phyloP scores from a whole-genome alignment of 2,113 vertebrate species.

The Chelonoidis abingdonii region DNA sequence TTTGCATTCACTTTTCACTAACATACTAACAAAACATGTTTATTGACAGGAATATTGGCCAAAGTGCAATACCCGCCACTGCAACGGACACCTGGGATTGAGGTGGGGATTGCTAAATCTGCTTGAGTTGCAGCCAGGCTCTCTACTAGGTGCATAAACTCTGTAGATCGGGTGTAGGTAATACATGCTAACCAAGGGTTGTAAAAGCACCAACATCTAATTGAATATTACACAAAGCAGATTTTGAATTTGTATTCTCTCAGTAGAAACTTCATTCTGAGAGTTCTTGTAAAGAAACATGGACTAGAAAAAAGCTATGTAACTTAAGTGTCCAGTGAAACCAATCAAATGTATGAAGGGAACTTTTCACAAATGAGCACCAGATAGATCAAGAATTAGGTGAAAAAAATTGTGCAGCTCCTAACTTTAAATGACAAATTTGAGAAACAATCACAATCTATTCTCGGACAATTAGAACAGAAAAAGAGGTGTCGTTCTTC shows the following conservation, averaged over 20 bases:
- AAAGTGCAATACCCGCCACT: background rate
- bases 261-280: conserved; percentile 15
- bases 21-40: background rate
- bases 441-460: background rate
- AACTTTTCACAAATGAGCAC: background rate
- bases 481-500: background rate
- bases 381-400: background rate
- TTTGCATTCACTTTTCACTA: background rate
- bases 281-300: conserved; percentile 13
- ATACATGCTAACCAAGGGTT: background rate
- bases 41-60: background rate
- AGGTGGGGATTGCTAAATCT: background rate
- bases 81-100: background rate
- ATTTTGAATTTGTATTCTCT: background rate
- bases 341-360: conserved; percentile 17
- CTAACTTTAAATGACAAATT: background rate
- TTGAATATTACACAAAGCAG: conserved; percentile 14
- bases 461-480: background rate
- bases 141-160: background rate
- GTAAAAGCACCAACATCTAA: conserved; percentile 26
- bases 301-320: conserved; percentile 17
- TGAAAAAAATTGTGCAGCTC: conserved; percentile 7
- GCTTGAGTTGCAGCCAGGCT: background rate
- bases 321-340: conserved; percentile 40
- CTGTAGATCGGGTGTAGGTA: background rate